These are phyloP conservation scores for Manduca sexta DNA, from an alignment of 1,140 invertebrate genomes.

Conservation along the genomic window DNA sequence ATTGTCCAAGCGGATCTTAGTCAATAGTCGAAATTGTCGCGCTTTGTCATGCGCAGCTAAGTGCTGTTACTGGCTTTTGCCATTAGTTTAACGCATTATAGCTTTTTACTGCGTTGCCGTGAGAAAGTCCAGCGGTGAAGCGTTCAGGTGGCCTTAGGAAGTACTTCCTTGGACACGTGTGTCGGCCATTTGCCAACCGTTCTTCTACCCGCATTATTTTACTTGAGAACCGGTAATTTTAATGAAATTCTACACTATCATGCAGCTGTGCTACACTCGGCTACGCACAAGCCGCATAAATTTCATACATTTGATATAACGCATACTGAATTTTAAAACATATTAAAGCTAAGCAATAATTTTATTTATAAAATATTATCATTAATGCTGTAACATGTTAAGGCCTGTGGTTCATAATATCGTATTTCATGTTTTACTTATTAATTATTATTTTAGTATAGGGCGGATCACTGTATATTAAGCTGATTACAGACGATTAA, in stretches of 20 bases:
- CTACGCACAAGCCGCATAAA: constrained; percentile 34
- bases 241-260: constrained; percentile 54
- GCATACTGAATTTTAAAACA: constrained; percentile 34
- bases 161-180: constrained; percentile 52
- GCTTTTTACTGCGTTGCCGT: constrained; percentile 34
- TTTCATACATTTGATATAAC: constrained; percentile 39
- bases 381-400: no score
- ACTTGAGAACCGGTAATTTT: constrained; percentile 52
- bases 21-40: constrained; percentile 6
- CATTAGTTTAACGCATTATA: constrained; percentile 39
- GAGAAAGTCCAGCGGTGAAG: constrained; percentile 41
- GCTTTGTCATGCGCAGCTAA: constrained; percentile 18
- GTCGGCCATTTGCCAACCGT: constrained; percentile 43
- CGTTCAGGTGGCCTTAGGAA: constrained; percentile 45
- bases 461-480: no score
- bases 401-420: no score
- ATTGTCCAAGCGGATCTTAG: background rate
- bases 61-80: constrained; percentile 32
- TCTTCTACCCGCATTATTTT: constrained; percentile 51
- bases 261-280: constrained; percentile 51
- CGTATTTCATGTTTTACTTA: no score
- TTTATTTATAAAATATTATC: no score
- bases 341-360: no score
- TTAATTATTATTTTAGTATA: no score
- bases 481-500: no score